Base-by-base conservation (phyloP, 2,113 vertebrate genomes). In the Nyctibius bracteatus region DNA sequence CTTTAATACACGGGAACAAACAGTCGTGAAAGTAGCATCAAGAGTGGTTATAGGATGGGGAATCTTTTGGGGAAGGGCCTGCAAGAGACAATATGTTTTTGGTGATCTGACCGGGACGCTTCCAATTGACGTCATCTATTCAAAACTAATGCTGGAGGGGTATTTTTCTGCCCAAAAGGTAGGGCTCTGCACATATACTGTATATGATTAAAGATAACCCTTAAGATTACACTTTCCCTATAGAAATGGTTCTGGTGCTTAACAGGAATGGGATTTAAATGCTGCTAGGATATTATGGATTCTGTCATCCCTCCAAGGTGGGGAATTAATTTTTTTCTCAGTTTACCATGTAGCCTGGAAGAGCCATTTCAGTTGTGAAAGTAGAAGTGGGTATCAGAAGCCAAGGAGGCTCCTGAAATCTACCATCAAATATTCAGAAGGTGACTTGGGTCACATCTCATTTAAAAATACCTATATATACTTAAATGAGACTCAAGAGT, bases 1-100 rank as follows among this genome's bases (percentile, higher is more conserved):
- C 99, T 61, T 97, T 99, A 91, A 98, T 98, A 98, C 98, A 99
- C 1, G 99, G 99, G 54, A 99, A 99, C 97, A 98, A 97, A 90
- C 98, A 98, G 94, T 98, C 98, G 12, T 99, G 98, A 98, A 82
- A 94, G 66, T 5, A 62, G 80, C 95, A 70, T 68, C 30, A 12
- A 65, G 46, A 78, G 57, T 5, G 75, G 68, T 55, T 74, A 51
- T 30, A 65, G 95, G 86, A 77, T 15, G 62, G 62, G 22, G 22
- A 28, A 93, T 90, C 92, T 96, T 90, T 90, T n/a, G 23, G 94
- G 93, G 58, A 96, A 92, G 63, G 79, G 91, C 62, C 88, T 94
- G 57, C 73, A 44, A 96, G 81, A 96, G 88, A 68, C 74, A 72
- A 18, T 62, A 17, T 44, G 84, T 3, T 74, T 83, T 84, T 87